Evolutionary conservation across 2,888 invertebrate species (phyloP).

Genomic region (Pterostichus niger): DNA sequence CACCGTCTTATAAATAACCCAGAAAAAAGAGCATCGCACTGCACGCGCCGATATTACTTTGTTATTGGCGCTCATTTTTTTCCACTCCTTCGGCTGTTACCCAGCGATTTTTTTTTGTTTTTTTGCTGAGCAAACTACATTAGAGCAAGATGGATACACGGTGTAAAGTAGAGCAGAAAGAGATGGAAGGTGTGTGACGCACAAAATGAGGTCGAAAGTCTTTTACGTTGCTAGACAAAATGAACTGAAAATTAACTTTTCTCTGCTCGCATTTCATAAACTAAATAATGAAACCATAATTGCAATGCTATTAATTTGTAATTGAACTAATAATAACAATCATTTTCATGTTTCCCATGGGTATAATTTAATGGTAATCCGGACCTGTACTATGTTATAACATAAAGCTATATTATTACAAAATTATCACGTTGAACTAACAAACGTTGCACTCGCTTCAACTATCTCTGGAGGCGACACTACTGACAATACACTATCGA

Average conservation of each 20-base stretch:
- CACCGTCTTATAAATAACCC: constrained; percentile 26
- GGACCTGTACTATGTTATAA: background rate
- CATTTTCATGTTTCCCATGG: background rate
- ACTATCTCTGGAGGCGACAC: constrained; percentile 22
- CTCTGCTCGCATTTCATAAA: no score
- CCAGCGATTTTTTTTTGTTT: background rate
- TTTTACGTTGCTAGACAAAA: no score
- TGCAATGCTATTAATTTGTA: background rate
- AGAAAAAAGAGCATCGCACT: background rate
- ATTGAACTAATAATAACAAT: background rate
- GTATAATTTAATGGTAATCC: constrained; percentile 11
- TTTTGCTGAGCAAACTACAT: background rate
- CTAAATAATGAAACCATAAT: no score
- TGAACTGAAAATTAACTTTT: no score
- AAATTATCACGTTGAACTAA: background rate
- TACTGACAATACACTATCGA: constrained; percentile 20
- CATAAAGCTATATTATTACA: background rate
- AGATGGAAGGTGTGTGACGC: no score
- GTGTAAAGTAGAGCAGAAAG: background rate
- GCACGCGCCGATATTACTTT: constrained; percentile 17
- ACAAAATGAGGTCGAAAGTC: no score
- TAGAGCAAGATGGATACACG: background rate
- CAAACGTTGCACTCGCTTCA: background rate
- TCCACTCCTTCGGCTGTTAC: background rate
- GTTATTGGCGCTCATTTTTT: constrained; percentile 32